Base-by-base conservation (phyloP, 2,888 invertebrate species). In the Laothoe populi region DNA sequence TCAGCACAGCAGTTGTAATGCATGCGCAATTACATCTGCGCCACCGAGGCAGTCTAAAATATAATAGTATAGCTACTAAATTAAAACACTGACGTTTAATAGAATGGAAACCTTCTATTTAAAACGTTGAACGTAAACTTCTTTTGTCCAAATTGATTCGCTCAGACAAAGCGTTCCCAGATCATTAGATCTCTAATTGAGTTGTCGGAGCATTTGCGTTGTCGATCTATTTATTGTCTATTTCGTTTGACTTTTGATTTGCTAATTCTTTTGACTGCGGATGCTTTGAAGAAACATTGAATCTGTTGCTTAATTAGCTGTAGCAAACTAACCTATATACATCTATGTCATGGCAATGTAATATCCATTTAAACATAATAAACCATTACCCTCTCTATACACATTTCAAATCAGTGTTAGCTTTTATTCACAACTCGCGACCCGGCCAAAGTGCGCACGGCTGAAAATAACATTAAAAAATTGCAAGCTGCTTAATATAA, bases 161-260 rank as follows among this genome's bases (percentile, higher is more conserved):
- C 23, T 45, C 23, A 31, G 40, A 58, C 40, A 57, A 35, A 48
- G 46, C 35, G 23, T 16, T 48, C 16, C 8, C 48, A 21, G 48
- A 38, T 60, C 60, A 60, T 60, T 60, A 60, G 38, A 13, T 16
- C 35, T 35, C 48, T 60, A 48, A 60, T 60, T 48, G 23, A 35
- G 48, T 48, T 48, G 48, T 21, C 23, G n/a, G 8, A 40, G 40
- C 57, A n/a, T 24, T 58, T 40, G 57, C 40, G 16, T 42, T 58
- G 38, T 42, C 53, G n/a, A 53, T 53, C 53, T 11, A 19, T 19
- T 53, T 26, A 48, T 48, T 19, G 49, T 31, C 49, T 53, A 19
- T 35, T 53, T 49, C 31, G 49, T 31, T 53, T 53, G 35, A 53
- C 35, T 53, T 53, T 19, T 53, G 35, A 53, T 35, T 19, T 53